A percentile compares a stretch with the other conserved stretches of the same genome.
These are phyloP conservation scores for Asarcornis scutulata DNA, from an alignment of 2,113 vertebrate species.

Conservation along the genomic window DNA sequence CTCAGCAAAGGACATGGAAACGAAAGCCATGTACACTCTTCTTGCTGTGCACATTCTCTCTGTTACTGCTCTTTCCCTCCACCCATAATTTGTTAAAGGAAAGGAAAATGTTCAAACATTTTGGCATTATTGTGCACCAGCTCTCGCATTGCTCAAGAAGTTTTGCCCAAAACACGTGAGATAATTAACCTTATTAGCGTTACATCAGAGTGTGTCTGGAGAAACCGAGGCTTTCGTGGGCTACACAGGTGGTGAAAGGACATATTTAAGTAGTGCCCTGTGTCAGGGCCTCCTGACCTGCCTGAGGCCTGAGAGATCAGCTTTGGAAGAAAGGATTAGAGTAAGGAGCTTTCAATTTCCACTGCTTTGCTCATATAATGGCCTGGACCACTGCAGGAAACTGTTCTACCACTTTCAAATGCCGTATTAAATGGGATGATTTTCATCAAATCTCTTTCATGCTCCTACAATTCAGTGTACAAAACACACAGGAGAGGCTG, in stretches of 20 bases:
- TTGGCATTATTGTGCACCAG: not conserved
- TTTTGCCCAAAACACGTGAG: not conserved
- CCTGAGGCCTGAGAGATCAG: not conserved
- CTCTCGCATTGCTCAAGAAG: not conserved
- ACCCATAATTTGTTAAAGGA: not conserved
- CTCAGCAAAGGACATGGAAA: not conserved
- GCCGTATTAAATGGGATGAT: not conserved
- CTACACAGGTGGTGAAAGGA: not conserved
- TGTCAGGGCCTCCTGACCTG: not conserved
- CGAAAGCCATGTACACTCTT: not conserved
- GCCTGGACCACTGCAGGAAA: not conserved
- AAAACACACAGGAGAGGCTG: fast-evolving
- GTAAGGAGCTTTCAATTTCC: not conserved
- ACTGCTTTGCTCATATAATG: not conserved
- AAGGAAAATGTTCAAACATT: not conserved
- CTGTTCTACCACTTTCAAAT: not conserved
- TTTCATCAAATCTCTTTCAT: not conserved
- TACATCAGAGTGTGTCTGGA: not conserved
- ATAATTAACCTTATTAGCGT: not conserved
- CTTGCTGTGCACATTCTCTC: not conserved
- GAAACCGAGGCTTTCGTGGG: not conserved
- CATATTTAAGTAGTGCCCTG: not conserved
- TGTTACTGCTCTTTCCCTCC: not conserved
- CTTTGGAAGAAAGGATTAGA: not conserved
- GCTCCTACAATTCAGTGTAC: not conserved